Evolutionary conservation across 2,797 vertebrate species (phyloP).

Genomic region (Microcaecilia unicolor): DNA sequence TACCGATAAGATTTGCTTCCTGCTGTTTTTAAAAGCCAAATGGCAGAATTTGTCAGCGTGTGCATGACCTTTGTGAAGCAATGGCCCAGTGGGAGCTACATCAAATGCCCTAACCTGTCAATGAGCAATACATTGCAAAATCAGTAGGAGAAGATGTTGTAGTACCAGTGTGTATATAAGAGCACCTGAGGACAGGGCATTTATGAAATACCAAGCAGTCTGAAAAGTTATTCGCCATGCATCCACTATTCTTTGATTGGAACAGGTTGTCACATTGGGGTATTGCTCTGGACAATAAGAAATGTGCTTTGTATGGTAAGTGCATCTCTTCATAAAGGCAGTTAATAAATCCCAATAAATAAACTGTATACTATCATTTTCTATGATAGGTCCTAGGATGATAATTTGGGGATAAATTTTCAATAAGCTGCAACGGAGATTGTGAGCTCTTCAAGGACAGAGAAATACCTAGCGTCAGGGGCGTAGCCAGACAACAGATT

Average conservation of each 20-base stretch:
- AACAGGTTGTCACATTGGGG: accelerated
- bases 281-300: not conserved
- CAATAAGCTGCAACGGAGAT: too few species aligned
- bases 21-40: conserved; percentile 17
- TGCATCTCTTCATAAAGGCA: too few species aligned
- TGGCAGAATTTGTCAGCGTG: not conserved
- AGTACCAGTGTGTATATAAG: conserved; percentile 22
- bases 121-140: conserved; percentile 9
- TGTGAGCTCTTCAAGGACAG: too few species aligned
- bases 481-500: too few species aligned
- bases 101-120: conserved; percentile 11
- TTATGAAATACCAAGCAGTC: conserved; percentile 26
- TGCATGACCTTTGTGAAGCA: conserved; percentile 20
- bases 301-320: too few species aligned
- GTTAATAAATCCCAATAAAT: too few species aligned
- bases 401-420: too few species aligned
- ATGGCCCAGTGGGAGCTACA: not conserved
- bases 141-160: conserved; percentile 19
- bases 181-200: conserved; percentile 21
- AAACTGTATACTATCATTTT: not conserved
- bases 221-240: conserved; percentile 6
- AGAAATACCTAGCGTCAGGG: too few species aligned
- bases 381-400: too few species aligned
- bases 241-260: not conserved
- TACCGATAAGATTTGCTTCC: conserved; percentile 25